These are phyloP conservation scores for Drosophila helvetica DNA, from an alignment of 2,888 invertebrate species.

Conservation along the genomic window DNA sequence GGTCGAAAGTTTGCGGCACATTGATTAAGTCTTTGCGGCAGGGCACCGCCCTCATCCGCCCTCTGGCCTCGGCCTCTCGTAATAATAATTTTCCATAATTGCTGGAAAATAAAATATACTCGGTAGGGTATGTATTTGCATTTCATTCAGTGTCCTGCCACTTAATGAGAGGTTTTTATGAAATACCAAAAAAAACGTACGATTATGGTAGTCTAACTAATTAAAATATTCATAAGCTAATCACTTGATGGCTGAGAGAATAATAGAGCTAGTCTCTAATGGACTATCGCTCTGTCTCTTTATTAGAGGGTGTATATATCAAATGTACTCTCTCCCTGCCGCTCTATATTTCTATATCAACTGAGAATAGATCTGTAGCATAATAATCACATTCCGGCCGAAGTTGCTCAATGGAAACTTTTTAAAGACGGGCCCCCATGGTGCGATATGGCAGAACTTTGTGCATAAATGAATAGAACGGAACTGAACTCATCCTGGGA, in stretches of 20 bases:
- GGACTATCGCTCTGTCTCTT: neutral
- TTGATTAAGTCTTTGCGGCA: slow-evolving; percentile 70
- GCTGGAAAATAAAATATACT: slow-evolving; percentile 30
- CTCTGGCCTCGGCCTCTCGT: slow-evolving; percentile 16
- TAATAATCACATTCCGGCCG: neutral
- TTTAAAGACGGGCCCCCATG: neutral
- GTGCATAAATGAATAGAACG: neutral
- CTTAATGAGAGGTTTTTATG: neutral
- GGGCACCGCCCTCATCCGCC: slow-evolving; percentile 14
- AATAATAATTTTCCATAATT: slow-evolving; percentile 54
- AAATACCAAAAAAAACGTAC: neutral
- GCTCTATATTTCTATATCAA: too few species aligned
- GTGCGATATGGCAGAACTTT: neutral
- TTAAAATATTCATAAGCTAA: slow-evolving; percentile 6
- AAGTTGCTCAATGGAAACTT: neutral
- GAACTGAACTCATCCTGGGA: neutral
- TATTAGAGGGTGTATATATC: too few species aligned
- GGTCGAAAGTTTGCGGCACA: slow-evolving; percentile 53
- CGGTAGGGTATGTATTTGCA: slow-evolving; percentile 46
- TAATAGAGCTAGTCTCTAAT: neutral
- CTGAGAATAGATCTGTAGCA: too few species aligned
- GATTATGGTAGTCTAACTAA: neutral
- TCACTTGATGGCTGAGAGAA: neutral
- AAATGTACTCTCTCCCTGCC: too few species aligned
- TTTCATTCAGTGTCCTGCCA: slow-evolving; percentile 30